A percentile compares a stretch with the other conserved stretches of the same genome.
Evolutionary conservation across 2,113 vertebrate species (phyloP).

Genomic region (Sinocyclocheilus grahami): DNA sequence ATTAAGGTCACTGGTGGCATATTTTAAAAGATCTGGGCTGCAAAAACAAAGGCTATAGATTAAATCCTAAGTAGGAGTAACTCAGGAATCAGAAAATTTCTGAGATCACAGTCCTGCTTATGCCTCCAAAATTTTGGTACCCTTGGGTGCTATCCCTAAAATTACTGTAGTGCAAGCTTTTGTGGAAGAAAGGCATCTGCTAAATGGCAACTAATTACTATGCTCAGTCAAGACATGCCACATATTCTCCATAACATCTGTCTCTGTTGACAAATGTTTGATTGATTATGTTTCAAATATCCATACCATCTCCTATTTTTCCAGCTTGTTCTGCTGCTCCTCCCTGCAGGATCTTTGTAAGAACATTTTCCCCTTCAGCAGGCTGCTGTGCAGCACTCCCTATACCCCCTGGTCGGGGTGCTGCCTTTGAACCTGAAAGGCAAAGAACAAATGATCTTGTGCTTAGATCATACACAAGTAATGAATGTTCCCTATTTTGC

Average conservation of each 20-base stretch:
- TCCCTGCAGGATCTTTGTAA: constrained; percentile 94
- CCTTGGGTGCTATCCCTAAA: not conserved
- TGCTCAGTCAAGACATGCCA: constrained; percentile 10
- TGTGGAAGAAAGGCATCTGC: not conserved
- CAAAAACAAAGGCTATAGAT: too few relatives aligned
- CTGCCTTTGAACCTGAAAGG: constrained; percentile 81
- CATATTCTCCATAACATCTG: constrained; percentile 3
- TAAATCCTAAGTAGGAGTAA: too few relatives aligned
- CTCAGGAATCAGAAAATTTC: too few relatives aligned
- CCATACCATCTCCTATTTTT: constrained; percentile 94
- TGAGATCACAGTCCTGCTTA: too few relatives aligned
- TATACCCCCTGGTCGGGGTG: constrained; percentile 76
- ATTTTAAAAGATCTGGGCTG: too few relatives aligned
- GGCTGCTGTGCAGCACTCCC: constrained; percentile 76
- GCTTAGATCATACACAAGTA: not conserved
- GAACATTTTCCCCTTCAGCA: constrained; percentile 87
- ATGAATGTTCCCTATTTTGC: not conserved
- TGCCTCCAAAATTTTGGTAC: too few relatives aligned
- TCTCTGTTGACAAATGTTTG: not conserved
- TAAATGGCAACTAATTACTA: constrained; percentile 21
- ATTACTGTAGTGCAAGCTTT: not conserved
- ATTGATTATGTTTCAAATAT: constrained; percentile 6
- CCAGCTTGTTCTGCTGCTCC: constrained; percentile 96
- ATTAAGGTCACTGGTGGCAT: not conserved
- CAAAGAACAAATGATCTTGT: not conserved